Percentiles rank a stretch among this genome's conserved stretches.
These are phyloP conservation scores for Leucophenga montana DNA, from an alignment of 2,888 invertebrate species.

Conservation along the genomic window DNA sequence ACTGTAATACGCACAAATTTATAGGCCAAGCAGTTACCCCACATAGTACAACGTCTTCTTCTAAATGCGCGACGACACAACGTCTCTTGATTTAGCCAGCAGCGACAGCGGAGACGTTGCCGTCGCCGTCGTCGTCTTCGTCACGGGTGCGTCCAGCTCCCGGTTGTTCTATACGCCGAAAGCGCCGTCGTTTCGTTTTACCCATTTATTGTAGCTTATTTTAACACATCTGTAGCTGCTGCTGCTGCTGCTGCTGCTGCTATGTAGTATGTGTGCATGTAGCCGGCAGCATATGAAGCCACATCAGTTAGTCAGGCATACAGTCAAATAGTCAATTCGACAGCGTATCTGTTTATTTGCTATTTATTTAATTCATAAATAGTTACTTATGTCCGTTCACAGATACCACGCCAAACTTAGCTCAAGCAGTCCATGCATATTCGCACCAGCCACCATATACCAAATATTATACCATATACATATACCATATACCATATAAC, in stretches of 20 bases:
- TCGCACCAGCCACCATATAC: background rate
- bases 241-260: too few relatives aligned
- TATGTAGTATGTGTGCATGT: background rate
- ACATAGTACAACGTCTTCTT: background rate
- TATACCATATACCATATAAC: background rate
- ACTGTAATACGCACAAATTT: slow-evolving; percentile 63
- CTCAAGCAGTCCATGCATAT: background rate
- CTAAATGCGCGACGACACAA: background rate
- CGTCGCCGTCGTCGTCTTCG: background rate
- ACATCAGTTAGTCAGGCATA: slow-evolving; percentile 1
- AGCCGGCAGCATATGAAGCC: too few relatives aligned
- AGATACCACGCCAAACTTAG: slow-evolving; percentile 10
- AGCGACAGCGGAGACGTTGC: background rate
- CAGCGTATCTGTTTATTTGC: slow-evolving; percentile 33
- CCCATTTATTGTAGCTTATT: background rate
- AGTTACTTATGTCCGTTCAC: slow-evolving; percentile 49
- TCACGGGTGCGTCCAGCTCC: too few relatives aligned
- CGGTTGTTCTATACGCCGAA: slow-evolving; percentile 3
- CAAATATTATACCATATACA: too few relatives aligned
- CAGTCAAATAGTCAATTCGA: too few relatives aligned
- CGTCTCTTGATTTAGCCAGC: background rate
- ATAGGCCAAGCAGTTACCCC: slow-evolving; percentile 51
- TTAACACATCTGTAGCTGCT: too few relatives aligned
- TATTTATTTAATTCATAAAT: slow-evolving; percentile 68
- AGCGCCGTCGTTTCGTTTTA: background rate